phyloP scores from a whole-genome alignment of 1,140 invertebrate species.

The Telenomus remus region DNA sequence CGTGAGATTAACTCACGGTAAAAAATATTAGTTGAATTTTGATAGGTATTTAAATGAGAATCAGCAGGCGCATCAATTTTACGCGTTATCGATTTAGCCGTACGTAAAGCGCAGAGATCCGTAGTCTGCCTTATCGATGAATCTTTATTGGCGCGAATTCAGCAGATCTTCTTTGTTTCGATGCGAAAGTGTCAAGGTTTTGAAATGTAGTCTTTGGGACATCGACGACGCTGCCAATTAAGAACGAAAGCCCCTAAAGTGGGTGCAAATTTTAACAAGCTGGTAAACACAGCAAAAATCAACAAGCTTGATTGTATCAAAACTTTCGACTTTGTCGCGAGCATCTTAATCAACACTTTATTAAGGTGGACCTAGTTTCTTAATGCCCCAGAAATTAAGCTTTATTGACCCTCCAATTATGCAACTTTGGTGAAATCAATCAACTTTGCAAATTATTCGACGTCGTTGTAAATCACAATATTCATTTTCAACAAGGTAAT shows the following conservation, averaged over 20 bases:
- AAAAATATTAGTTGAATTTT: too few species aligned
- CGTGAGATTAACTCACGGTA: too few species aligned
- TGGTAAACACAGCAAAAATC: conserved; percentile 53
- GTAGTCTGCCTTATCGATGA: conserved; percentile 37
- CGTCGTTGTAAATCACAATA: neutral
- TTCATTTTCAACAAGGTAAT: neutral
- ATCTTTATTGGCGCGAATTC: conserved; percentile 39
- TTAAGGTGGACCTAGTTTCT: conserved; percentile 3
- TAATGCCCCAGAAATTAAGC: too few species aligned
- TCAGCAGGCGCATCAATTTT: conserved; percentile 8
- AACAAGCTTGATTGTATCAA: conserved; percentile 29
- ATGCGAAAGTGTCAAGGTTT: conserved; percentile 44
- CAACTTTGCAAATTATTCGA: too few species aligned
- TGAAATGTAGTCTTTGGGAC: conserved; percentile 26
- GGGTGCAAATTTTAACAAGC: conserved; percentile 44
- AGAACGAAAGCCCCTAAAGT: conserved; percentile 34
- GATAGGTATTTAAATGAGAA: too few species aligned
- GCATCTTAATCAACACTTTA: conserved; percentile 12
- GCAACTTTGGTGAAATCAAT: too few species aligned
- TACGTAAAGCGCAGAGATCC: conserved; percentile 30
- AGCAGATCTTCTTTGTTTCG: conserved; percentile 30
- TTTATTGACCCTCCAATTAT: too few species aligned
- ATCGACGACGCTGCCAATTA: conserved; percentile 34
- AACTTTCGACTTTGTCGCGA: conserved; percentile 6
- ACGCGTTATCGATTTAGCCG: conserved; percentile 24